Evolutionary conservation across 35 echinoderm and acorn worm genomes (phyloP).

Genomic region (Patiria miniata): DNA sequence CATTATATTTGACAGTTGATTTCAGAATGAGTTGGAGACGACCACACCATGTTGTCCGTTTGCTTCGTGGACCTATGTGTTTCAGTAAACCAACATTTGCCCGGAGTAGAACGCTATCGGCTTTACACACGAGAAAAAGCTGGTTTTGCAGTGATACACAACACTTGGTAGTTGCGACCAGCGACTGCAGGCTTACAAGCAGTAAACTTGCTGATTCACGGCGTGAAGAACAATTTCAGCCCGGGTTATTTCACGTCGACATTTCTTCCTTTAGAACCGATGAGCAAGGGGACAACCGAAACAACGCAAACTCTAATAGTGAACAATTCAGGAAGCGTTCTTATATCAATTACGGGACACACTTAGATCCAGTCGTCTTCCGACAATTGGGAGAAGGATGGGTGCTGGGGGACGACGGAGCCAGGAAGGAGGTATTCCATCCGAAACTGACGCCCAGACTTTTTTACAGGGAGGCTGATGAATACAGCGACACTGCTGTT

Average conservation of each 20-base stretch:
- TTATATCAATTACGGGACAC: background rate
- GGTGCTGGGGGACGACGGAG: background rate
- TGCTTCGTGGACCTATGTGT: background rate
- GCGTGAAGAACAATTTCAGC: too few species aligned
- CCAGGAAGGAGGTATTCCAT: conserved; percentile 39
- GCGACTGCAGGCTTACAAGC: background rate
- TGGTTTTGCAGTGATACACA: background rate
- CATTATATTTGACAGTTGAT: too few species aligned
- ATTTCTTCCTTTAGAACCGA: background rate
- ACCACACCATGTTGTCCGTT: background rate
- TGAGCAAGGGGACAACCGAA: background rate
- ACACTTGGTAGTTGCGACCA: background rate
- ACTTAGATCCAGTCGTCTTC: conserved; percentile 3
- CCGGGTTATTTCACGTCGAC: too few species aligned
- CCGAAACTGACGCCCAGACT: conserved; percentile 62
- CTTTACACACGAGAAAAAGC: background rate
- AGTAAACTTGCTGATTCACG: background rate
- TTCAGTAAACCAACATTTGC: background rate
- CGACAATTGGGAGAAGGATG: background rate
- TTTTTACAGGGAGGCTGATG: conserved; percentile 56
- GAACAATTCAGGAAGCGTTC: background rate
- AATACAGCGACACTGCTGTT: conserved; percentile 32
- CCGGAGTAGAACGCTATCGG: background rate
- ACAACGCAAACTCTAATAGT: background rate
- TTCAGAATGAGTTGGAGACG: conserved; percentile 11